Evolutionary conservation across 1,140 invertebrate genomes (phyloP).

Genomic region (Pararge aegeria): DNA sequence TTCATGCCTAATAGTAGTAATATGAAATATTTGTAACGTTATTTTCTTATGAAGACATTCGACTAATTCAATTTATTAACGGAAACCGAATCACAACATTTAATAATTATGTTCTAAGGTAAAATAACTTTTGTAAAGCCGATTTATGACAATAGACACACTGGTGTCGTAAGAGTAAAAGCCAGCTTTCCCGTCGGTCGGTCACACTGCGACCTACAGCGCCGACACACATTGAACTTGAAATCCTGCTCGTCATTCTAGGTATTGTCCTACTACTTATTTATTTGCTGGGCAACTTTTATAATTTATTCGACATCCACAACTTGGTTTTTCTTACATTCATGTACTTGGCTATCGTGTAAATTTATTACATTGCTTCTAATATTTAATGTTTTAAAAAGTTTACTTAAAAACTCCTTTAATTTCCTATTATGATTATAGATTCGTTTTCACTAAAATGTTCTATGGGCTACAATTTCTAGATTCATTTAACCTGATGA

Average conservation of each 20-base stretch:
- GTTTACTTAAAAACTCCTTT: too few relatives aligned
- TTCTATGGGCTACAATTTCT: too few relatives aligned
- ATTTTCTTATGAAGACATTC: too few relatives aligned
- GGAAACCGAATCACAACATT: conserved; percentile 22
- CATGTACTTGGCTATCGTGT: too few relatives aligned
- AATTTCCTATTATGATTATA: too few relatives aligned
- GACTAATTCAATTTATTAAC: background rate
- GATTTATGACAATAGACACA: conserved; percentile 63
- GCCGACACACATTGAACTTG: conserved; percentile 63
- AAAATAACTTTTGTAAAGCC: conserved; percentile 27
- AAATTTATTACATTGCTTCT: too few relatives aligned
- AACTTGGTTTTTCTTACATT: background rate
- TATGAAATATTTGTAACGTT: too few relatives aligned
- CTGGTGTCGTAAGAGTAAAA: conserved; percentile 58
- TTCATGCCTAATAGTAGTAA: too few relatives aligned
- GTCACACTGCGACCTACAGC: conserved; percentile 62
- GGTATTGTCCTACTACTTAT: conserved; percentile 32
- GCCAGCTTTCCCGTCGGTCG: conserved; percentile 59
- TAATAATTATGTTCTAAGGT: conserved; percentile 24
- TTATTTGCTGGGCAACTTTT: conserved; percentile 7
- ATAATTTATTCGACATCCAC: background rate
- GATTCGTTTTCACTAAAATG: too few relatives aligned
- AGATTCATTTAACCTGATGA: too few relatives aligned
- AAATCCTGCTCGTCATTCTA: conserved; percentile 64
- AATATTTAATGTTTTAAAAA: too few relatives aligned